Evolutionary conservation across 2,888 invertebrate species (phyloP).

Genomic region (Deroplatys truncata): DNA sequence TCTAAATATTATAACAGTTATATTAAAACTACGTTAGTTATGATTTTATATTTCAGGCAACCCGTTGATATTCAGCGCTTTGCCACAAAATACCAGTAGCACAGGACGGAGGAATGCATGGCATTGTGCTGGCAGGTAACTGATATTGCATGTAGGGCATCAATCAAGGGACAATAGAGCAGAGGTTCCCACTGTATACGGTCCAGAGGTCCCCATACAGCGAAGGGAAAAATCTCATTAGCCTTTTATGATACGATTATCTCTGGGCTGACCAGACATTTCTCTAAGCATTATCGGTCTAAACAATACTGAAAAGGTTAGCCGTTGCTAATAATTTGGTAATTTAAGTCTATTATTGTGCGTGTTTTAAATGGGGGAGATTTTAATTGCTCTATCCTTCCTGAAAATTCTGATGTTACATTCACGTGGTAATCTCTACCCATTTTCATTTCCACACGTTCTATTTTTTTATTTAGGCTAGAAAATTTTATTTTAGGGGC

Average conservation of each 20-base stretch:
- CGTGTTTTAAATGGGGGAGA: no score
- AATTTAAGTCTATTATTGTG: not conserved
- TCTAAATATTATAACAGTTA: no score
- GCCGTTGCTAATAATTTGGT: not conserved
- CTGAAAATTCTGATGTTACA: no score
- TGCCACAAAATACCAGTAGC: no score
- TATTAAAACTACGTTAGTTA: no score
- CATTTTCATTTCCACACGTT: no score
- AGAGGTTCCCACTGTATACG: not conserved
- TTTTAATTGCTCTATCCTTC: no score
- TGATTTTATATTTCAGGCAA: no score
- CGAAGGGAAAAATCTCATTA: not conserved
- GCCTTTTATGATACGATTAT: not conserved
- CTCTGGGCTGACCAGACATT: not conserved
- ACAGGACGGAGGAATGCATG: not conserved
- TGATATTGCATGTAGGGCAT: not conserved
- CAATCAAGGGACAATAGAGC: not conserved
- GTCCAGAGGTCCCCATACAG: not conserved
- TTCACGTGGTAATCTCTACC: no score
- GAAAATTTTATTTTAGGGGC: no score
- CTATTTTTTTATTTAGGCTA: no score
- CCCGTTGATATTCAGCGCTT: no score
- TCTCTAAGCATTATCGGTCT: not conserved
- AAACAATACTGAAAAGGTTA: not conserved
- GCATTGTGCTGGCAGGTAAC: not conserved